Base-by-base conservation (phyloP, 2,888 invertebrate genomes). In the Nomada ruficornis region DNA sequence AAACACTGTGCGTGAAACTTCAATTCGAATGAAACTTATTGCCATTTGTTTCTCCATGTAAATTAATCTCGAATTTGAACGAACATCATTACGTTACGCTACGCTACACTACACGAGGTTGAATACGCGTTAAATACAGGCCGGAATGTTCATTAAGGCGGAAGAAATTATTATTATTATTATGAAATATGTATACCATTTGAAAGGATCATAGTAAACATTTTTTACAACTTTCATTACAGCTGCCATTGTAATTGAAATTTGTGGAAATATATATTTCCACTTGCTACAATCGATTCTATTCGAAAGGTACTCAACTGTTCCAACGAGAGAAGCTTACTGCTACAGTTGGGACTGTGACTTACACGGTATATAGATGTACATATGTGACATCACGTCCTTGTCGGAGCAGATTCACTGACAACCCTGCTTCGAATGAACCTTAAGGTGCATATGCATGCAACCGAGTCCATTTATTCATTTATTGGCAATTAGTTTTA, bases 201-300 rank as follows among this genome's bases (percentile, higher is more conserved):
- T 97, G 89, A 96, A 97, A 78, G 97, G 96, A 92, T 97, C 96
- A 90, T 96, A 94, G 91, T 97, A 97, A 79, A 97, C 94, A 89
- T 95, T 95, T 92, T 96, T 96, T 23, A 97, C 86, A 84, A 96
- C 95, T 70, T 75, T 83, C 11, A 76, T 42, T 10, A 88, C 10
- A 18, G 36, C 36, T 29, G 73, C 79, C 89, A 89, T 89, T 72
- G 23, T 77, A 50, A 26, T 36, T 62, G 3, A 20, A 29, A 55
- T 55, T 67, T 42, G 62, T 55, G 3, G 2, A 20, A 75, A 67
- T 44, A 67, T 4, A 44, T 18, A 44, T 55, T 65, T 60, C 73
- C 69, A 36, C 5, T 69, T 80, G 55, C 67, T 80, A 64, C 59
- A 10, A 15, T 42, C 11, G 60, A 3, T 60, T 36, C 18, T 60